These are phyloP conservation scores for Drosophila kuntzei DNA, from an alignment of 2,888 invertebrate genomes.

Conservation along the genomic window DNA sequence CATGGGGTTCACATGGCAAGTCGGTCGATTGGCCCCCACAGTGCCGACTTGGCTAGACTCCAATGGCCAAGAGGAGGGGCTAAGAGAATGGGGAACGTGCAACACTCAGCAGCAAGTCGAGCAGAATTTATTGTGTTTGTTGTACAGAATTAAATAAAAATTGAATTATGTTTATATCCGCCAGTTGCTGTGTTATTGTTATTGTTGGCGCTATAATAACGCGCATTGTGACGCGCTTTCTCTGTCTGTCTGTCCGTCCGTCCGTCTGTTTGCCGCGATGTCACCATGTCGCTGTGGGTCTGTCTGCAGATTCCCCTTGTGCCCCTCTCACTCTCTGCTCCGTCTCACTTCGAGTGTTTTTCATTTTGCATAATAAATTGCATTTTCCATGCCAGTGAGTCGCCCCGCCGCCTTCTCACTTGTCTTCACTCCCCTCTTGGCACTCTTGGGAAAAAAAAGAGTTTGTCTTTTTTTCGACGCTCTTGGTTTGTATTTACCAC, in stretches of 20 bases:
- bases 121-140: constrained; percentile 79
- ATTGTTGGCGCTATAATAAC: constrained; percentile 76
- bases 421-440: neutral
- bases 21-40: constrained; percentile 57
- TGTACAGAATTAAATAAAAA: constrained; percentile 81
- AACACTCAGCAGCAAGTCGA: constrained; percentile 57
- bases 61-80: constrained; percentile 37
- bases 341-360: constrained; percentile 63
- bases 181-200: constrained; percentile 60
- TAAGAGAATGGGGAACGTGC: neutral
- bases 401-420: constrained; percentile 7
- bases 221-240: constrained; percentile 63
- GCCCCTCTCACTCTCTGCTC: neutral
- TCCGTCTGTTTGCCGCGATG: constrained; percentile 30
- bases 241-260: constrained; percentile 17
- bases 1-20: constrained; percentile 3
- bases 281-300: constrained; percentile 62
- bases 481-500: constrained; percentile 60
- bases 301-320: constrained; percentile 38
- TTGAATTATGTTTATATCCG: constrained; percentile 81
- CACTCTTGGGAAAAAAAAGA: neutral
- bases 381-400: constrained; percentile 79
- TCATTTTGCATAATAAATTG: constrained; percentile 82
- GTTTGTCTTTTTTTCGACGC: constrained; percentile 11
- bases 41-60: constrained; percentile 62